Base-by-base conservation (phyloP, 2,888 invertebrate genomes). In the Hetaerina titia region DNA sequence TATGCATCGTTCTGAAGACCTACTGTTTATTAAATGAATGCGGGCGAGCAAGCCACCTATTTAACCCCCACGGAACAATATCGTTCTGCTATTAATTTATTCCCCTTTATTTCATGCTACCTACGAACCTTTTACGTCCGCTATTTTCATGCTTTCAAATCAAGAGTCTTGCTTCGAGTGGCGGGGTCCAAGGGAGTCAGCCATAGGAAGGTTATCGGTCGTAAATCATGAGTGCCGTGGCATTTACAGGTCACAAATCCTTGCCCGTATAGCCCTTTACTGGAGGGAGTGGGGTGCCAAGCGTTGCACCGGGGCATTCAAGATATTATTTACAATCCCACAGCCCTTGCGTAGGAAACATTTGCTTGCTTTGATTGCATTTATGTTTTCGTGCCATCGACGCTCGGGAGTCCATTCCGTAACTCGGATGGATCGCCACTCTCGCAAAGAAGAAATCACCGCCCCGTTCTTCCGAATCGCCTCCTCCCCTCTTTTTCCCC, bases 201-300 rank as follows among this genome's bases (percentile, higher is more conserved):
- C 25, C 25, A 19, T 74, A 8, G 74, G 25, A 31, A 15, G 81
- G n/a, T n/a, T 81, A 81, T 13, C 81, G 81, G 31, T 11, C 6
- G 25, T 31, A 81, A 81, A 81, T 81, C 81, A 81, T 81, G 31
- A 31, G 25, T 25, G 31, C 25, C 31, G 81, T 81, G 81, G n/a
- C 81, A 81, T 81, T 81, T 81, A 81, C 81, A 81, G 81, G 81
- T 81, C 81, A 15, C 81, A 81, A 81, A 81, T 81, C n/a, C 81
- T 81, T 31, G 15, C 31, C 81, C 81, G 81, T 31, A 22, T 13
- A 11, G 25, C 31, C 2, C 81, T 5, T 31, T 11, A 4, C 25
- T 31, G 81, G 11, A 9, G 25, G 25, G 25, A 31, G 25, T 15
- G 31, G 81, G 13, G 81, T 31, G 25, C 81, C 69, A 9, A 45